Conservation (phyloP, 2,113 vertebrate genomes). For the Chrysochloris asiatica region DNA sequence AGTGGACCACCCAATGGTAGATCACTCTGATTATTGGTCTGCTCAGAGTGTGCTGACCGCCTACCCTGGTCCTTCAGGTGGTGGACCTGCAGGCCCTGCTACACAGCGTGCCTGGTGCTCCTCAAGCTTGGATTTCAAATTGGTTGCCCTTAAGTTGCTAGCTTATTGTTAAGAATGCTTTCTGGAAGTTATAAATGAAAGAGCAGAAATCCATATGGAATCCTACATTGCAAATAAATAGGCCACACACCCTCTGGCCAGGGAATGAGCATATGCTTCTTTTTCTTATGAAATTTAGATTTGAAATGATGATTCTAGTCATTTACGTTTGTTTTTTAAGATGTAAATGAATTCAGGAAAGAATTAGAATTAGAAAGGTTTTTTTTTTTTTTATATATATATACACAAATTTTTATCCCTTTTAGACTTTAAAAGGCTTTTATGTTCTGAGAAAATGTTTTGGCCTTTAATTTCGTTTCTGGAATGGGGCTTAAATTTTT, state of each 20-base stretch:
- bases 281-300: conserved; percentile 70
- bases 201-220: conserved; percentile 64
- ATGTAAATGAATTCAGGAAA: conserved; percentile 37
- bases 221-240: conserved; percentile 52
- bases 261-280: conserved; percentile 32
- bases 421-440: conserved; percentile 28
- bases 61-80: conserved; percentile 38
- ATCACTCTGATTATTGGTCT: neutral
- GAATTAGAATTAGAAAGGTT: conserved; percentile 37
- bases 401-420: neutral
- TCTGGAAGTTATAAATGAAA: conserved; percentile 70
- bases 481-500: conserved; percentile 21
- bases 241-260: conserved; percentile 58
- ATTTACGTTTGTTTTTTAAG: conserved; percentile 34
- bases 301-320: conserved; percentile 13
- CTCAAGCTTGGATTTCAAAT: conserved; percentile 39
- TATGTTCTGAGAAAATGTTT: conserved; percentile 50
- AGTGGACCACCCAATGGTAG: neutral
- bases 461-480: conserved; percentile 48
- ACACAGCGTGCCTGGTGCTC: neutral
- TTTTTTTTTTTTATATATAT: neutral
- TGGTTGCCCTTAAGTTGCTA: conserved; percentile 50
- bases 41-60: neutral
- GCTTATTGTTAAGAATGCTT: conserved; percentile 48
- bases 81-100: neutral